Conservation (phyloP, 2,888 invertebrate genomes). For the Folsomia candida region DNA sequence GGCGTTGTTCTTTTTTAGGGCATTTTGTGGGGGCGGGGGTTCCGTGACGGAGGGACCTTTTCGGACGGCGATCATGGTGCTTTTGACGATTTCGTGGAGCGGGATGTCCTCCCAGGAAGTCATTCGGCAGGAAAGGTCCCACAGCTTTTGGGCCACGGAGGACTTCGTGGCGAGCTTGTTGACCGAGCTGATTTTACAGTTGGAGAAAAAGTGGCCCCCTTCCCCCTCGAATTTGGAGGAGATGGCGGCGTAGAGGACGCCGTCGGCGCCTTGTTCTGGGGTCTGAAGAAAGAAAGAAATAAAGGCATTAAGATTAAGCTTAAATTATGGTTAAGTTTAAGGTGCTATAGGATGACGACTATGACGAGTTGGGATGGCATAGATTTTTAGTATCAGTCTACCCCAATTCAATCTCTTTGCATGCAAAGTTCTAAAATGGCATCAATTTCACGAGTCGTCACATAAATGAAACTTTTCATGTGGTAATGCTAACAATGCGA, state of each 20-base stretch:
- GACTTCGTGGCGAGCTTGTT: slow-evolving; percentile 61
- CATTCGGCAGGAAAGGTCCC: slow-evolving; percentile 63
- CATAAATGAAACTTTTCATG: no score
- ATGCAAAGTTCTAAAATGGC: no score
- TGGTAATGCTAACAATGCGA: no score
- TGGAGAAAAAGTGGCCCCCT: slow-evolving; percentile 79
- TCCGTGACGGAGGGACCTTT: neutral
- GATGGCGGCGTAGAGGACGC: slow-evolving; percentile 73
- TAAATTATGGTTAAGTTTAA: no score
- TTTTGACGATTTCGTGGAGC: neutral
- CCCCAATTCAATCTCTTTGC: no score
- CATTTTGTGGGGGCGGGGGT: neutral
- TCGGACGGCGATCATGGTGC: slow-evolving; percentile 4
- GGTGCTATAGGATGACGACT: no score
- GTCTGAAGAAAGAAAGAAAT: slow-evolving; percentile 58
- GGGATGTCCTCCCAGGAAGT: slow-evolving; percentile 28
- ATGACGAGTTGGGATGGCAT: no score
- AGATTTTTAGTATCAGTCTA: no score
- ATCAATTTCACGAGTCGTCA: no score
- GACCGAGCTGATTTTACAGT: slow-evolving; percentile 58
- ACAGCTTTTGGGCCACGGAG: slow-evolving; percentile 65
- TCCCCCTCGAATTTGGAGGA: slow-evolving; percentile 68
- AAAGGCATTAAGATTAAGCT: no score
- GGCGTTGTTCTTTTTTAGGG: no score
- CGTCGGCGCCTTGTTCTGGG: slow-evolving; percentile 74